Conservation (phyloP, 2,797 vertebrate genomes). For the Clamator glandarius region DNA sequence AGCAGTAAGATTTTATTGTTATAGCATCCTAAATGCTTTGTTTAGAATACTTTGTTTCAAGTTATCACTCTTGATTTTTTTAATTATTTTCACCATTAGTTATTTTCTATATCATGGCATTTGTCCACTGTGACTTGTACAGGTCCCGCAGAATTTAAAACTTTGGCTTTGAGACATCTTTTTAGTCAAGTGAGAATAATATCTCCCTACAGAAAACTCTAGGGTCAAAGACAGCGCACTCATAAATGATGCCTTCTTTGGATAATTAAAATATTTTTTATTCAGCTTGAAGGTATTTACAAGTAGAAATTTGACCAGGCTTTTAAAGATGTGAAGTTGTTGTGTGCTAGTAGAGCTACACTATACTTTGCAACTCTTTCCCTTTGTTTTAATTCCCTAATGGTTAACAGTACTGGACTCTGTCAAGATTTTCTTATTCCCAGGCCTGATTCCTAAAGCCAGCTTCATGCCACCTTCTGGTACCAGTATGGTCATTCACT, state of each 20-base stretch:
- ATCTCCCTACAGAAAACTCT: background rate
- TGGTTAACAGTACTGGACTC: background rate
- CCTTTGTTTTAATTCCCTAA: background rate
- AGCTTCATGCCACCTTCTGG: fast-evolving
- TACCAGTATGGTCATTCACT: fast-evolving
- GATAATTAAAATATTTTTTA: background rate
- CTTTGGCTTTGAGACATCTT: background rate
- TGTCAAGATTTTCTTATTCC: background rate
- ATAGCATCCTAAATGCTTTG: background rate
- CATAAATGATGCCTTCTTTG: background rate
- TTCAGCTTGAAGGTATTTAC: background rate
- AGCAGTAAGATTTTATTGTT: background rate
- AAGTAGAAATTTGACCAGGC: background rate
- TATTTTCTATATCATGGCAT: background rate
- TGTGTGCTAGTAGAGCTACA: background rate
- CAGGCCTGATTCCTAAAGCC: background rate
- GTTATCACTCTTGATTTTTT: background rate
- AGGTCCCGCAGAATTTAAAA: background rate
- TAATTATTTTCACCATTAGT: background rate
- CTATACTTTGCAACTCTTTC: background rate
- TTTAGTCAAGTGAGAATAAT: background rate
- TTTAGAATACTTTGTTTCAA: background rate
- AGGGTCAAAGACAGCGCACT: background rate
- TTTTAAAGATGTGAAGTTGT: background rate
- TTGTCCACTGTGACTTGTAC: background rate